Percentiles rank a stretch among this genome's conserved stretches.
phyloP scores from a whole-genome alignment of 2,888 invertebrate genomes.

The Drosophila nr. fundita region DNA sequence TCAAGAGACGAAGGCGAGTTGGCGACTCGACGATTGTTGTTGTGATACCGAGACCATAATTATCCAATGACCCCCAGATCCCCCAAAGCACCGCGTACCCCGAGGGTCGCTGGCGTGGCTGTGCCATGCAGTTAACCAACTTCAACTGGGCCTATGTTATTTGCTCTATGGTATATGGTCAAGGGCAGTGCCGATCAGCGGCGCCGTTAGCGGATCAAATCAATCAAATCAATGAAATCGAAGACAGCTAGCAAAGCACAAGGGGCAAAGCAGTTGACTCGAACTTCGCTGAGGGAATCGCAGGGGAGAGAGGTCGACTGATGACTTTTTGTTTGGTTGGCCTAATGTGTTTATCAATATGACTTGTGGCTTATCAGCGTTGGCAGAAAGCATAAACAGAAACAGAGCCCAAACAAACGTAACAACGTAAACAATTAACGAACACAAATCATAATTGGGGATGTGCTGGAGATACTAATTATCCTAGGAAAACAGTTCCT shows the following conservation, averaged over 20 bases:
- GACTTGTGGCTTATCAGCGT: conserved; percentile 43
- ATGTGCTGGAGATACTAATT: background rate
- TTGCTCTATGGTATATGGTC: conserved; percentile 63
- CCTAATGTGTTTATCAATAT: conserved; percentile 65
- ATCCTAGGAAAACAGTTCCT: background rate
- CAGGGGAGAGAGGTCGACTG: conserved; percentile 50
- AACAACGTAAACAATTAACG: conserved; percentile 31
- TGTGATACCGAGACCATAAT: conserved; percentile 52
- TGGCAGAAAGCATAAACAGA: conserved; percentile 37
- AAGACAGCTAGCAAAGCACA: conserved; percentile 61
- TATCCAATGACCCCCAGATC: conserved; percentile 64
- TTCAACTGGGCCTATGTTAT: conserved; percentile 36
- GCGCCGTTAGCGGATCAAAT: conserved; percentile 68
- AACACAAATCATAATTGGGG: background rate
- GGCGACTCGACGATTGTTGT: conserved; percentile 26
- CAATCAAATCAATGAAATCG: conserved; percentile 79
- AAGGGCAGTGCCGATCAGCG: conserved; percentile 64
- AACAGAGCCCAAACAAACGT: conserved; percentile 22
- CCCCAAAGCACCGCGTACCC: conserved; percentile 38
- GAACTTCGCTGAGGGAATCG: conserved; percentile 1
- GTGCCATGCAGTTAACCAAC: conserved; percentile 50
- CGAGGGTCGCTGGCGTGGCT: conserved; percentile 74
- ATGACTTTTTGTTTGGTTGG: conserved; percentile 60
- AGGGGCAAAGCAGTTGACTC: conserved; percentile 36
- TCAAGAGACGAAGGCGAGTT: conserved; percentile 54